Conservation (phyloP, 2,113 vertebrate genomes). For the Axis porcinus region DNA sequence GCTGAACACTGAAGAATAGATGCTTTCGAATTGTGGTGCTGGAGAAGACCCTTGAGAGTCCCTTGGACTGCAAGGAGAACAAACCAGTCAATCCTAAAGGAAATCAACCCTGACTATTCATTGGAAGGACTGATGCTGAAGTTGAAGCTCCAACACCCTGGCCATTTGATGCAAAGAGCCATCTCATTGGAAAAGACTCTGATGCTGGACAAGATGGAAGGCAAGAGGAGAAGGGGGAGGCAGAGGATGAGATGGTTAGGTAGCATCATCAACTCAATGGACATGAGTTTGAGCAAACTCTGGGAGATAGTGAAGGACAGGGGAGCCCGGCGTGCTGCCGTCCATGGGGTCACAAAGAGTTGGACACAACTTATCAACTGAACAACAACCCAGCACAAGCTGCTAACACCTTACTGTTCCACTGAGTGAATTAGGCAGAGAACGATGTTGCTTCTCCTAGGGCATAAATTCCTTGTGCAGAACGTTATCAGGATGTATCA, state of each 20-base stretch:
- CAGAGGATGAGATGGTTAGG: neutral
- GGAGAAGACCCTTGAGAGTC: neutral
- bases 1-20: neutral
- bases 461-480: neutral
- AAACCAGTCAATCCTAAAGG: neutral
- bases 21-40: neutral
- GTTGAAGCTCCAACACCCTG: neutral
- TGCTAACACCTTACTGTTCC: neutral
- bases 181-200: neutral
- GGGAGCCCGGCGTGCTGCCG: neutral
- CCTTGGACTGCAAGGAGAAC: neutral
- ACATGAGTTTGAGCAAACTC: neutral
- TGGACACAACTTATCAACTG: neutral
- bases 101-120: neutral
- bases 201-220: neutral
- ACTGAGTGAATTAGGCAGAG: neutral
- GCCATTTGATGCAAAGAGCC: neutral
- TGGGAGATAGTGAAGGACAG: neutral
- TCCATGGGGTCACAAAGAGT: neutral
- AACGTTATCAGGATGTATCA: neutral
- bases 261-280: neutral
- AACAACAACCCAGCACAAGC: neutral
- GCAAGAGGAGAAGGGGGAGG: neutral
- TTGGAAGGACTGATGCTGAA: neutral
- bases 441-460: neutral